These are phyloP conservation scores for Zootermopsis nevadensis DNA, from an alignment of 2,888 invertebrate species.

Conservation along the genomic window DNA sequence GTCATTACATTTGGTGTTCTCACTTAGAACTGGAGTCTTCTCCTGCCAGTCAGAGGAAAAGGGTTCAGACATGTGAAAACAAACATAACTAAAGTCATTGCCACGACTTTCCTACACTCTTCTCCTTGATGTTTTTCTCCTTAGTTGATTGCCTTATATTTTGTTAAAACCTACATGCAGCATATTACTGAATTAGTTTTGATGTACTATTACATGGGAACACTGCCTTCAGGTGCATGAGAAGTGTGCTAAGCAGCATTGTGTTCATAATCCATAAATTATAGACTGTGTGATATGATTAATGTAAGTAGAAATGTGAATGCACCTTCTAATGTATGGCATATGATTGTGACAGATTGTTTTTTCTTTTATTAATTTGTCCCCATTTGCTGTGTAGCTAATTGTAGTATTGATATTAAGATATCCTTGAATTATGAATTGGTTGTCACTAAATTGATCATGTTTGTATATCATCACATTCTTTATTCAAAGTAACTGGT, in stretches of 20 bases:
- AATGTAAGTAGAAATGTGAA: not conserved
- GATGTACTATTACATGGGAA: not conserved
- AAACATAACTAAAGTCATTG: too few relatives aligned
- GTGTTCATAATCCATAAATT: not conserved
- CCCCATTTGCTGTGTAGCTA: not conserved
- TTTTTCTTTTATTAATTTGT: not conserved
- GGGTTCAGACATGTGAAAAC: too few relatives aligned
- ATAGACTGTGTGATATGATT: not conserved
- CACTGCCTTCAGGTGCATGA: not conserved
- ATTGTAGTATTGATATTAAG: not conserved
- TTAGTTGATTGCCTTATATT: not conserved
- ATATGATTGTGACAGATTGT: not conserved
- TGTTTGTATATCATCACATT: too few relatives aligned
- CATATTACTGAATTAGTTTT: not conserved
- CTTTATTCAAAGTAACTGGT: too few relatives aligned
- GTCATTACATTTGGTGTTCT: too few relatives aligned
- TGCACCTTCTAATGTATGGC: too few relatives aligned
- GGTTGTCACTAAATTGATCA: not conserved
- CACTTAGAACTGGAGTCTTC: too few relatives aligned
- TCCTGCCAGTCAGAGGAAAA: too few relatives aligned
- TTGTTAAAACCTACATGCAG: not conserved
- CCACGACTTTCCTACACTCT: too few relatives aligned
- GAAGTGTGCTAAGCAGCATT: not conserved
- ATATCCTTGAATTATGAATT: not conserved
- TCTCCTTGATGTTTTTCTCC: too few relatives aligned